Percentiles rank a stretch among this genome's conserved stretches.
Evolutionary conservation across 2,113 vertebrate species (phyloP).

Genomic region (Lipophrys pholis): DNA sequence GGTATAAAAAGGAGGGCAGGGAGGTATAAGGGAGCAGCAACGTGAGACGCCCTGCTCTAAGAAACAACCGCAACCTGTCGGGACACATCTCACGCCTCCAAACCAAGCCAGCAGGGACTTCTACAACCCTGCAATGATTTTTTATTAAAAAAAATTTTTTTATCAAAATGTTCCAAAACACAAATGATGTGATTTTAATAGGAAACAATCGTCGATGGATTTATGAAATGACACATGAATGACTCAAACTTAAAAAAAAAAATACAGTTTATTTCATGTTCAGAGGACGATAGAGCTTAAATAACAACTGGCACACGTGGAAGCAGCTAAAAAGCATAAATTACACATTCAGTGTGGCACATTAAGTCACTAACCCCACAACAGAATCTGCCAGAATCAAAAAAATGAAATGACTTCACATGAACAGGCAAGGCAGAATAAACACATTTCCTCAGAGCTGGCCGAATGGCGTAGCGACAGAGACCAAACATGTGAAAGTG

Average conservation of each 20-base stretch:
- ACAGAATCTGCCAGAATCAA: background rate
- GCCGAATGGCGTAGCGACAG: too few species aligned
- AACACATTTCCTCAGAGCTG: too few species aligned
- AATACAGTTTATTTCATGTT: constrained; percentile 70
- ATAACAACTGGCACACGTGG: constrained; percentile 32
- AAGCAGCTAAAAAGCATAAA: constrained; percentile 48
- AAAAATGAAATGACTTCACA: too few species aligned
- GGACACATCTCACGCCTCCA: background rate
- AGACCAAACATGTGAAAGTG: too few species aligned
- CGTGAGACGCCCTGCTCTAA: background rate
- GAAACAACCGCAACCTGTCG: constrained; percentile 33
- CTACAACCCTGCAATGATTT: background rate
- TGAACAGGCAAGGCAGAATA: too few species aligned
- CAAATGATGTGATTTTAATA: too few species aligned
- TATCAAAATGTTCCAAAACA: background rate
- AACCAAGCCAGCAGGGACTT: background rate
- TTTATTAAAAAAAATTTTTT: background rate
- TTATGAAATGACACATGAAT: constrained; percentile 60
- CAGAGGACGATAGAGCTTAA: constrained; percentile 48
- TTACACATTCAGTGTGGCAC: constrained; percentile 36
- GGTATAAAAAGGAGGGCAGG: constrained; percentile 9
- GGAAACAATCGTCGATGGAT: background rate
- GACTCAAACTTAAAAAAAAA: constrained; percentile 51
- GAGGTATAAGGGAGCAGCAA: constrained; percentile 38
- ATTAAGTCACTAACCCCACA: background rate